These are phyloP conservation scores for Ophion ellenae DNA, from an alignment of 2,888 invertebrate species.

Conservation along the genomic window DNA sequence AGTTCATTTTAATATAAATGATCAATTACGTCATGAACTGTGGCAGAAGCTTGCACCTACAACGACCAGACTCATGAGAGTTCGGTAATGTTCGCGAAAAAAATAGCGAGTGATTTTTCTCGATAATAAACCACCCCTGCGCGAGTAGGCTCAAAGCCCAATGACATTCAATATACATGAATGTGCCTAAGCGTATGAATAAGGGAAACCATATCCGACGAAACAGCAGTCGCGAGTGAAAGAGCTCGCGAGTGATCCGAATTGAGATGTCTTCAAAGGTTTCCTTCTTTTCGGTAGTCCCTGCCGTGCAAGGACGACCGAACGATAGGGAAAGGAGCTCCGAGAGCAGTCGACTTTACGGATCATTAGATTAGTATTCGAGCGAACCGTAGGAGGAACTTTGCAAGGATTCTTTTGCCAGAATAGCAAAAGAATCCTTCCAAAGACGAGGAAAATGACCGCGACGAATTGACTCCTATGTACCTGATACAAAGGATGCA, in stretches of 20 bases:
- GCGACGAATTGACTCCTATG: constrained; percentile 9
- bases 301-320: constrained; percentile 29
- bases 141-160: constrained; percentile 3
- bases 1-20: too few species aligned
- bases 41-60: not conserved
- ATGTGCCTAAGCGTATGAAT: constrained; percentile 32
- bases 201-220: constrained; percentile 52
- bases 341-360: constrained; percentile 57
- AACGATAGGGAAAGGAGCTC: constrained; percentile 39
- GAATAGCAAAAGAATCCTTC: constrained; percentile 5
- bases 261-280: constrained; percentile 64
- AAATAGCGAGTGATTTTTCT: constrained; percentile 1
- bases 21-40: not conserved
- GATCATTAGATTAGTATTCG: constrained; percentile 67
- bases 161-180: not conserved
- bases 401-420: constrained; percentile 55
- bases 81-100: not conserved
- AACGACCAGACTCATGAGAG: not conserved
- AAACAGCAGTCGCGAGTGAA: constrained; percentile 23
- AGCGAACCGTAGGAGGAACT: constrained; percentile 36
- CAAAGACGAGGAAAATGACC: not conserved
- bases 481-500: not conserved
- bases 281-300: constrained; percentile 60
- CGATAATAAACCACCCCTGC: not conserved
- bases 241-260: constrained; percentile 50